Evolutionary conservation across 2,797 vertebrate species (phyloP).

Genomic region (Acrocephalus scirpaceus): DNA sequence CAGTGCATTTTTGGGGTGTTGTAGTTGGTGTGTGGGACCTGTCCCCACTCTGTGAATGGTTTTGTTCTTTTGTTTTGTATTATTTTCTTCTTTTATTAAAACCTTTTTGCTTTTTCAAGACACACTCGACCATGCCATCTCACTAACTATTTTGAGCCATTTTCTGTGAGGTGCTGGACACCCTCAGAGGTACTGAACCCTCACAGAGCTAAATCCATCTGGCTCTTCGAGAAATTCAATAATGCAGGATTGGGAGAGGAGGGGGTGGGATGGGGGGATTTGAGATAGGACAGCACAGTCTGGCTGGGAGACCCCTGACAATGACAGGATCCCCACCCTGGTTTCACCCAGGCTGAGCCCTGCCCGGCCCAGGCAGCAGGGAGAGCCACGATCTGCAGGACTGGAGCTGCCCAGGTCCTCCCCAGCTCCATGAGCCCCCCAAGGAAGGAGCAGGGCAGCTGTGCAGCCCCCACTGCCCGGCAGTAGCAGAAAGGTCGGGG

Average conservation of each 20-base stretch:
- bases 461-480: not conserved
- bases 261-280: not conserved
- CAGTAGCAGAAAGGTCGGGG: not conserved
- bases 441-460: not conserved
- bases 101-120: not conserved
- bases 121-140: too few species aligned
- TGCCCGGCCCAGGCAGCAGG: not conserved
- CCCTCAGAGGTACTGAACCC: too few species aligned
- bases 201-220: not conserved
- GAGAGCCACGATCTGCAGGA: not conserved
- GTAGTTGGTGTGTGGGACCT: not conserved
- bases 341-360: not conserved
- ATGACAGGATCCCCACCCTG: not conserved
- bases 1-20: not conserved
- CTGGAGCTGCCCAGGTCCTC: not conserved
- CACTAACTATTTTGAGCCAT: not conserved
- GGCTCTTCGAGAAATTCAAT: not conserved
- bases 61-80: not conserved
- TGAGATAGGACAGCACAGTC: not conserved
- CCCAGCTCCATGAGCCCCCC: not conserved
- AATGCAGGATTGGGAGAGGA: not conserved
- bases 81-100: not conserved
- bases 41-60: too few species aligned
- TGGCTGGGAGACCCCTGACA: rapidly evolving
- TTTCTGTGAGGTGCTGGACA: not conserved